These are phyloP conservation scores for Lepetodrilus schrolli DNA, from an alignment of 2,888 invertebrate genomes.

Conservation along the genomic window DNA sequence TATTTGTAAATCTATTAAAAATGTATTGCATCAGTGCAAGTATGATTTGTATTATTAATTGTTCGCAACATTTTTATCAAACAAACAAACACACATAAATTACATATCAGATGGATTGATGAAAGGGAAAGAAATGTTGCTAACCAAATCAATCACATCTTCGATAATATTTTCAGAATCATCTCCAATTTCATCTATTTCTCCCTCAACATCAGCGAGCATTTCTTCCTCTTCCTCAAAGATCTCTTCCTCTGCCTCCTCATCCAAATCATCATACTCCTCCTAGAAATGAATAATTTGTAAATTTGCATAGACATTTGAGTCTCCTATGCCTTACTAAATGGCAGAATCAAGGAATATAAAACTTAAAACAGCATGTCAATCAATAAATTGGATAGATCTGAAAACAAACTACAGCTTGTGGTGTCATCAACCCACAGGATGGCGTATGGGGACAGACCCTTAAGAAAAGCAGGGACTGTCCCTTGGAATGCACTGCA, in stretches of 20 bases:
- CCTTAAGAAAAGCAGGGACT: no score
- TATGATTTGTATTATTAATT: no score
- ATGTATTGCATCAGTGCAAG: background rate
- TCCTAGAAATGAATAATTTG: background rate
- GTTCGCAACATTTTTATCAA: background rate
- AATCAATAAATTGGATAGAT: background rate
- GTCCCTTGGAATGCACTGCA: no score
- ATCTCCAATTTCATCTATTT: slow-evolving; percentile 76
- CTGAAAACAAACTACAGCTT: background rate
- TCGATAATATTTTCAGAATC: slow-evolving; percentile 14
- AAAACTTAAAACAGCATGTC: background rate
- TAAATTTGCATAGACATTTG: background rate
- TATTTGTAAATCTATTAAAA: background rate
- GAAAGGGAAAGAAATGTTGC: no score
- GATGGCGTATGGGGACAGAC: no score
- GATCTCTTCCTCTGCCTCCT: slow-evolving; percentile 73
- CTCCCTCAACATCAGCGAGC: slow-evolving; percentile 76
- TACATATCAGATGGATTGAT: no score
- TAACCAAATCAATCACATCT: background rate
- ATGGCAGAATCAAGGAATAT: background rate
- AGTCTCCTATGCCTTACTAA: background rate
- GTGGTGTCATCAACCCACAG: background rate
- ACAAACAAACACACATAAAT: no score
- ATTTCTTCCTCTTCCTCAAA: slow-evolving; percentile 56
- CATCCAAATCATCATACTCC: slow-evolving; percentile 39